phyloP scores from a whole-genome alignment of 2,888 invertebrate genomes.

The Xiphydria camelus region DNA sequence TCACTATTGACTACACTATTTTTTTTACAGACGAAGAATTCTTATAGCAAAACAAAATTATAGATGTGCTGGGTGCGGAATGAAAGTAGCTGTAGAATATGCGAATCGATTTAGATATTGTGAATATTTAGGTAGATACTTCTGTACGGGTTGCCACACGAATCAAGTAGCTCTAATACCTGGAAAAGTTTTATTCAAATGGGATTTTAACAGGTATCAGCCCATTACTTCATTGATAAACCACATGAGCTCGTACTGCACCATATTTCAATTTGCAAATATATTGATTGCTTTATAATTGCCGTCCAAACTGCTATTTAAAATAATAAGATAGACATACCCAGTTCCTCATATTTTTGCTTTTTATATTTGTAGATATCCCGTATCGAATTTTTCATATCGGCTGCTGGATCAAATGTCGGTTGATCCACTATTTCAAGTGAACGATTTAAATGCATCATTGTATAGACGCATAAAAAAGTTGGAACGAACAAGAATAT shows the following conservation, averaged over 20 bases:
- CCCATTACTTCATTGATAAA: no score
- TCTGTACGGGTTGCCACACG: constrained; percentile 85
- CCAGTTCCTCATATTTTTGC: no score
- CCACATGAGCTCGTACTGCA: no score
- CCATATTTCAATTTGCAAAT: constrained; percentile 55
- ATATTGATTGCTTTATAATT: no score
- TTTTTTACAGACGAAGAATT: constrained; percentile 63
- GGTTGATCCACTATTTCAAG: constrained; percentile 76
- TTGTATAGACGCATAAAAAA: constrained; percentile 68
- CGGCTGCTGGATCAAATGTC: constrained; percentile 76
- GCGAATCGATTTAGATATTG: constrained; percentile 78
- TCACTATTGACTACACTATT: background rate
- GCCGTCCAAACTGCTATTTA: no score
- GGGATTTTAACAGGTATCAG: constrained; percentile 65
- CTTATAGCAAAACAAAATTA: constrained; percentile 74
- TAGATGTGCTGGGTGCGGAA: constrained; percentile 84
- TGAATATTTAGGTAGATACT: constrained; percentile 81
- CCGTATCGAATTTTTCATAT: constrained; percentile 81
- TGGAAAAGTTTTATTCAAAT: constrained; percentile 67
- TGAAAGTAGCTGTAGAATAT: constrained; percentile 74
- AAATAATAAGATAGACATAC: constrained; percentile 1
- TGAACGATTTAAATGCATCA: constrained; percentile 71
- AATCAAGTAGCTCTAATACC: constrained; percentile 75
- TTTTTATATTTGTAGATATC: constrained; percentile 67
- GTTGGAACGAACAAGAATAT: constrained; percentile 65